Evolutionary conservation across 2,113 vertebrate species (phyloP).

Genomic region (Cheirogaleus medius): DNA sequence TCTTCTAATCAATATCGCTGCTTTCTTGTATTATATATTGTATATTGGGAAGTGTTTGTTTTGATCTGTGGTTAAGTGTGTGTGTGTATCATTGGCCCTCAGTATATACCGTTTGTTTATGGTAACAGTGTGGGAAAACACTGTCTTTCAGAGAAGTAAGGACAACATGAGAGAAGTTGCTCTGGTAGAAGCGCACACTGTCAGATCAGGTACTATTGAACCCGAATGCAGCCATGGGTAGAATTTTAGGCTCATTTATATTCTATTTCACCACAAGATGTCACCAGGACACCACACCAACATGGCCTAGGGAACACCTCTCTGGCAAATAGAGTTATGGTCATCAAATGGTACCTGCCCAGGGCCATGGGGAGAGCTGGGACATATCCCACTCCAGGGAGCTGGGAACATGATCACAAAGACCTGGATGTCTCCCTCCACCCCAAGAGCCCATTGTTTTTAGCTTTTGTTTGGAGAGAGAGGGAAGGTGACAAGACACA

Average conservation of each 20-base stretch:
- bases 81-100: neutral
- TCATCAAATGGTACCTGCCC: neutral
- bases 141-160: neutral
- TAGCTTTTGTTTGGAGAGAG: neutral
- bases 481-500: neutral
- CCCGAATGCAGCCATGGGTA: neutral
- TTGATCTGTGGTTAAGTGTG: neutral
- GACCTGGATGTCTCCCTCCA: neutral
- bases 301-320: slow-evolving; percentile 17
- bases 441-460: neutral
- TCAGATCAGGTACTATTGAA: neutral
- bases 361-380: neutral
- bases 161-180: neutral
- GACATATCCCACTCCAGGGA: neutral
- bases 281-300: slow-evolving; percentile 77
- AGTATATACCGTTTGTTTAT: neutral
- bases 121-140: neutral
- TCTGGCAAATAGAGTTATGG: slow-evolving; percentile 65
- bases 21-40: neutral
- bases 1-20: neutral
- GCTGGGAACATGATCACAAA: too few relatives aligned
- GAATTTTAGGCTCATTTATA: slow-evolving; percentile 46
- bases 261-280: slow-evolving; percentile 83
- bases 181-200: neutral
- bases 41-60: neutral